Conservation (phyloP, 2,113 vertebrate genomes). For the Dasyprocta punctata region DNA sequence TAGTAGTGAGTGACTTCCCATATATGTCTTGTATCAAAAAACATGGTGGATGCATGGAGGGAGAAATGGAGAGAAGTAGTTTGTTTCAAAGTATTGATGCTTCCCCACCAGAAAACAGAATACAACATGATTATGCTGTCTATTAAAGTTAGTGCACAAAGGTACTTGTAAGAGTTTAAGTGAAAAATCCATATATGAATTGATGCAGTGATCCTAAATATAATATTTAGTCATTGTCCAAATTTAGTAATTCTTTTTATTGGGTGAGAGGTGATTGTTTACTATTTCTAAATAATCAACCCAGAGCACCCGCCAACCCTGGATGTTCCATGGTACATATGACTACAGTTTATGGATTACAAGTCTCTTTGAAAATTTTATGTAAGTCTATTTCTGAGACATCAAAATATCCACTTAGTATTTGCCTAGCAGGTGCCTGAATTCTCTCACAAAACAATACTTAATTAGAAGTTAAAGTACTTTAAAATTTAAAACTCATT, state of each 20-base stretch:
- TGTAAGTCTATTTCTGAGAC: constrained; percentile 14
- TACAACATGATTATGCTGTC: not conserved
- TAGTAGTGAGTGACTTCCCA: not conserved
- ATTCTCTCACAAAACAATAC: constrained; percentile 32
- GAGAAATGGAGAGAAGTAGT: not conserved
- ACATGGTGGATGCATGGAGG: not conserved
- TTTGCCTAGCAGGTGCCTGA: not conserved
- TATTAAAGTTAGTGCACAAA: not conserved
- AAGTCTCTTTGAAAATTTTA: not conserved
- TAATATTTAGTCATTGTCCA: constrained; percentile 7
- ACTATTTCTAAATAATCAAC: constrained; percentile 38
- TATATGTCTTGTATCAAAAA: not conserved
- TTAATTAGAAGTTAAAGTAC: not conserved
- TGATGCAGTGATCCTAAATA: not conserved
- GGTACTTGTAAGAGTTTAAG: not conserved
- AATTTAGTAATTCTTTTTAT: constrained; percentile 20
- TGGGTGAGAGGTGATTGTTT: constrained; percentile 22
- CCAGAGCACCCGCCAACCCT: not conserved
- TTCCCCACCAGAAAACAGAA: not conserved
- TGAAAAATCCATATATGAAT: not conserved
- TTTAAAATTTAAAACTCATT: not conserved
- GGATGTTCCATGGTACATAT: not conserved
- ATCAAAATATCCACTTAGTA: constrained; percentile 29
- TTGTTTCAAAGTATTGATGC: constrained; percentile 29
- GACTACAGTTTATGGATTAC: not conserved